phyloP scores from a whole-genome alignment of 2,113 vertebrate species.

The Oreochromis spilurus region DNA sequence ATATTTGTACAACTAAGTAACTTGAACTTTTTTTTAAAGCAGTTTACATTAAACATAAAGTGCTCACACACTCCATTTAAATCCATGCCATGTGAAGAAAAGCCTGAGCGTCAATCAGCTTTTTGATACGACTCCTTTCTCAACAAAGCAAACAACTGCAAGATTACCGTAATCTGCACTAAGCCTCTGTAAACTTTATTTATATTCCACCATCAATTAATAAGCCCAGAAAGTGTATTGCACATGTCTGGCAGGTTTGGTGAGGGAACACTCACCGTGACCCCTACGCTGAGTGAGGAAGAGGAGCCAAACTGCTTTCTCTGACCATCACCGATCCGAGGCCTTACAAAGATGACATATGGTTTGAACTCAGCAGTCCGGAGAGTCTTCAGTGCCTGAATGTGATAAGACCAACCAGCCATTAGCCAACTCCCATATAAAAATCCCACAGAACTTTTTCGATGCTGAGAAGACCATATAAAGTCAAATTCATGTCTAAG shows the following conservation, averaged over 20 bases:
- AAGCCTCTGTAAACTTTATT: not conserved
- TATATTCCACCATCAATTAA: not conserved
- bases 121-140: not conserved
- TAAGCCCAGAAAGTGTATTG: not conserved
- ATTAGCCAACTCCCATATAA: not conserved
- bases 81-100: not conserved
- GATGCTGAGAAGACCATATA: not conserved
- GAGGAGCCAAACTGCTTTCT: conserved; percentile 62
- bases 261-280: conserved; percentile 56
- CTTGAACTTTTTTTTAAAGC: not conserved
- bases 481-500: not conserved
- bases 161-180: not conserved
- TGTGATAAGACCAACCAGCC: not conserved
- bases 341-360: conserved; percentile 85
- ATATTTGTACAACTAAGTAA: not conserved
- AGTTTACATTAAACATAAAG: not conserved
- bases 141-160: not conserved
- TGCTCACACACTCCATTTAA: not conserved
- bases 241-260: not conserved
- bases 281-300: conserved; percentile 65
- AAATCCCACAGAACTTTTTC: not conserved
- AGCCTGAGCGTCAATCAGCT: not conserved
- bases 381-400: conserved; percentile 82
- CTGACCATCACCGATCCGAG: conserved; percentile 70
- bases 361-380: conserved; percentile 87